Evolutionary conservation across 2,797 vertebrate species (phyloP).

Genomic region (Hydrophis major): DNA sequence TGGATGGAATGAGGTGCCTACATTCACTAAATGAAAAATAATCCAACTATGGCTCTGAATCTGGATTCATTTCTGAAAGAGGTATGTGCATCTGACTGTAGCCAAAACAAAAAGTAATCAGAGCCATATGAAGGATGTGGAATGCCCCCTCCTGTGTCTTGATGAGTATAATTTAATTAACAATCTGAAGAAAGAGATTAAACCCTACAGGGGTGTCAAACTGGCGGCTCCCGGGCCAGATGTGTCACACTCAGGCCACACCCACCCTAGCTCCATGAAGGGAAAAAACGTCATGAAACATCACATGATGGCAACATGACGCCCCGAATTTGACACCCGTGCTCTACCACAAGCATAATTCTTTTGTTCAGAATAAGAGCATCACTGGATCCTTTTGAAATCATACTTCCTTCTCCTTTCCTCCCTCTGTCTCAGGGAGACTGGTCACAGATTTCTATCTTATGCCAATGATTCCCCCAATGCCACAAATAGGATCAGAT

Average conservation of each 20-base stretch:
- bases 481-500: neutral
- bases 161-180: neutral
- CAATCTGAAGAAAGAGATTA: neutral
- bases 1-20: neutral
- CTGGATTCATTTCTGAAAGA: neutral
- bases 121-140: neutral
- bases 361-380: neutral
- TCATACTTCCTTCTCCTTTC: neutral
- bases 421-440: neutral
- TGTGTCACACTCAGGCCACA: too few species aligned
- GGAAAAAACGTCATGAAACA: too few species aligned
- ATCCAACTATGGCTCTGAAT: neutral
- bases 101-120: neutral
- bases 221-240: too few species aligned
- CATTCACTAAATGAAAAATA: neutral
- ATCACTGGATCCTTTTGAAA: neutral
- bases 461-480: neutral
- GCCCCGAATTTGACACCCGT: too few species aligned
- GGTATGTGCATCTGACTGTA: neutral
- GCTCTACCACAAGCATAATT: neutral
- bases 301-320: too few species aligned
- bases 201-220: neutral
- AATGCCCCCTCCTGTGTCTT: conserved; percentile 13
- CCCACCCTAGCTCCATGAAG: too few species aligned
- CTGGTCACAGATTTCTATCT: neutral